Base-by-base conservation (phyloP, 2,888 invertebrate species). In the Merodon equestris region DNA sequence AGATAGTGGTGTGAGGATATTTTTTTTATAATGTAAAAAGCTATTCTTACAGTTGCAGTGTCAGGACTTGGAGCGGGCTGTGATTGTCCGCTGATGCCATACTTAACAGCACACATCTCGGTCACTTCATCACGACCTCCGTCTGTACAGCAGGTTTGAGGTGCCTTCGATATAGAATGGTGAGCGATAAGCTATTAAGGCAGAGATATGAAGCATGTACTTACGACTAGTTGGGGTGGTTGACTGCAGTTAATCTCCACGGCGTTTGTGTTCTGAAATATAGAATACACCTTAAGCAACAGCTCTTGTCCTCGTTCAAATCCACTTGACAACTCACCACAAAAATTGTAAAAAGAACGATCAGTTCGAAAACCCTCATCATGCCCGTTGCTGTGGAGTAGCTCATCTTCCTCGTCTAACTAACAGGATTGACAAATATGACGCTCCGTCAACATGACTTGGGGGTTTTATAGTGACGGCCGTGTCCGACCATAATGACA, bases 181-280 rank as follows among this genome's bases (percentile, higher is more conserved):
- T 42, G 36, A 9, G 10, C 3, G 10, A 7, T 53, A 36, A 12
- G 1, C 3, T 27, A 1, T 15, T 53, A 36, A 10, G 3, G 10
- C 9, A 38, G 15, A 12, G 7, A 17, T 17, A 17, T 38, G 19
- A 2, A n/a, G 10, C 13, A 7, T 38, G 10, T 60, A 84, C 86
- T 85, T 84, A 87, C 88, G 75, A 88, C 86, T 68, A 88, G 82
- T 47, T 85, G 86, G 1, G 88, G 88, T 1, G 88, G 88, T 48
- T 83, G 82, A 61, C 84, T 85, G 18, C 88, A 88, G 63, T 88
- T 86, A 48, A 87, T 85, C 9, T 83, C 73, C 34, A 83, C 83
- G 0, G 73, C 77, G 17, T 1, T 13, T 1, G 15, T 15, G 9
- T 34, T 47, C 76, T 76, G 1, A 48, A 57, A 38, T 53, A 1